These are phyloP conservation scores for Syngnathus acus DNA, from an alignment of 2,797 vertebrate species.

Conservation along the genomic window DNA sequence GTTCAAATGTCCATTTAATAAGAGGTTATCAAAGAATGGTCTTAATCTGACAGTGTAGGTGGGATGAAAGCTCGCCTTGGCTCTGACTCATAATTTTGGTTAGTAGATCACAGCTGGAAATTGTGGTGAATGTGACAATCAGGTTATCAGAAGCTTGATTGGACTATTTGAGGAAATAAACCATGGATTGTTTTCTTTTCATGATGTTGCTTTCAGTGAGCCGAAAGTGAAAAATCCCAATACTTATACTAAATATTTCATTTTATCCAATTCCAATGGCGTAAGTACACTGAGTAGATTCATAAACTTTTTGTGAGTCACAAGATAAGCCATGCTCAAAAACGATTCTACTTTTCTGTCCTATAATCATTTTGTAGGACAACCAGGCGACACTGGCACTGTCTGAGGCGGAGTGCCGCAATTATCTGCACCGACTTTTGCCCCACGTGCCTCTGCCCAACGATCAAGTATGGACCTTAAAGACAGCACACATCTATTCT, in stretches of 20 bases:
- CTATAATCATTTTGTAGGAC: constrained; percentile 72
- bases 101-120: background rate
- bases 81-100: background rate
- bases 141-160: background rate
- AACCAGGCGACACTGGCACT: constrained; percentile 72
- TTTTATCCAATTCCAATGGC: background rate
- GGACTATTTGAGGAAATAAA: background rate
- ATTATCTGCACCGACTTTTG: constrained; percentile 84
- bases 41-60: constrained; percentile 25
- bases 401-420: constrained; percentile 76
- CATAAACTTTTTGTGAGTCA: background rate
- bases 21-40: constrained; percentile 5
- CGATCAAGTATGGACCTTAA: constrained; percentile 57
- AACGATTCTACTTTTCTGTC: background rate
- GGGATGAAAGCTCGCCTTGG: constrained; percentile 6
- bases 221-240: background rate
- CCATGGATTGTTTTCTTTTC: background rate
- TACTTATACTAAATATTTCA: background rate
- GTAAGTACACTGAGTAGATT: background rate
- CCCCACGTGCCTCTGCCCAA: constrained; percentile 81
- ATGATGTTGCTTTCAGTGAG: background rate
- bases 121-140: background rate
- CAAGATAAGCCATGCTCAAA: background rate
- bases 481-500: background rate
- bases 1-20: constrained; percentile 23